Evolutionary conservation across 1,140 invertebrate genomes (phyloP).

Genomic region (Zaprionus ghesquierei): DNA sequence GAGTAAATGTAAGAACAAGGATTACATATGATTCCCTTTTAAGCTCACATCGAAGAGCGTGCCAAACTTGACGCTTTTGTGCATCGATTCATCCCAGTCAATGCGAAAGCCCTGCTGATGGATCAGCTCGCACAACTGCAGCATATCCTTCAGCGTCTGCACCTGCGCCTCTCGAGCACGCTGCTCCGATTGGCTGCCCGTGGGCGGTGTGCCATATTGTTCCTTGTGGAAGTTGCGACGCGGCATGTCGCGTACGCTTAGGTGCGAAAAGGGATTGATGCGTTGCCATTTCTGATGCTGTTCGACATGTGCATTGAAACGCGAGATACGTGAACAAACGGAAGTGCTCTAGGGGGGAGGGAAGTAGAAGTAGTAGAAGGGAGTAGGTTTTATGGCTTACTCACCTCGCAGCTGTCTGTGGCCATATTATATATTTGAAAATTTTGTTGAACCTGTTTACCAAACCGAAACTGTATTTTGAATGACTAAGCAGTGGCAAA

Average conservation of each 20-base stretch:
- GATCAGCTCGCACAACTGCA: slow-evolving; percentile 55
- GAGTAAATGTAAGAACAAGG: neutral
- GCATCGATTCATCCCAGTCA: neutral
- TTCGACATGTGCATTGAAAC: slow-evolving; percentile 56
- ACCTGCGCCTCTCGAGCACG: slow-evolving; percentile 42
- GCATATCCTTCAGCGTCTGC: slow-evolving; percentile 50
- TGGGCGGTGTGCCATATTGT: slow-evolving; percentile 45
- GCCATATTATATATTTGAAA: neutral
- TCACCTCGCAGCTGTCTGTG: neutral
- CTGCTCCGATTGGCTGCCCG: slow-evolving; percentile 54
- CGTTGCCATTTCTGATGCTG: slow-evolving; percentile 57
- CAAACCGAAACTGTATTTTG: neutral
- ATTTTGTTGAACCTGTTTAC: neutral
- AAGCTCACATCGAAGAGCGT: slow-evolving; percentile 42
- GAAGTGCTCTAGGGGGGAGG: slow-evolving; percentile 27
- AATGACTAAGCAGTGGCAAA: neutral
- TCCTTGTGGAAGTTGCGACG: slow-evolving; percentile 35
- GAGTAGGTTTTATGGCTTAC: neutral
- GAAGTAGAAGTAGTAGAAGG: neutral
- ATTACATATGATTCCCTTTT: neutral
- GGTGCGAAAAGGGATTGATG: slow-evolving; percentile 60
- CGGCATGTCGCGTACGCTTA: slow-evolving; percentile 53
- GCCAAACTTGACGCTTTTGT: slow-evolving; percentile 33
- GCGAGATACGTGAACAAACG: slow-evolving; percentile 53
- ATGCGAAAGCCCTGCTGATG: neutral